Conservation (phyloP, 2,888 invertebrate species). For the Eucera pruinosa region DNA sequence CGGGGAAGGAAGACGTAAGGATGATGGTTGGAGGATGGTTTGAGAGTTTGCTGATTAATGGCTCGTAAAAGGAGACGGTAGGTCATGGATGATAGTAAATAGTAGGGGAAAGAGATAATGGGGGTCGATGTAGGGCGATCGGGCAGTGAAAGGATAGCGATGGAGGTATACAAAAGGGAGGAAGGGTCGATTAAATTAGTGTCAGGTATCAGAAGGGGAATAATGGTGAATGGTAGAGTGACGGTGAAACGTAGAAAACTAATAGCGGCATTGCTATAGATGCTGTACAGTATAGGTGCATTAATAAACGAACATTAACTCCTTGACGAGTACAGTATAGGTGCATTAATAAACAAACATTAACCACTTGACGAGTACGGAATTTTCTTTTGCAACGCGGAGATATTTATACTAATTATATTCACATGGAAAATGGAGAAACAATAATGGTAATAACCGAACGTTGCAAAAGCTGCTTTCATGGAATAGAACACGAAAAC, state of each 20-base stretch:
- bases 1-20: not conserved
- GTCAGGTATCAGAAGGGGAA: slow-evolving; percentile 12
- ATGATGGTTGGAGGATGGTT: slow-evolving; percentile 10
- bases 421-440: too few relatives aligned
- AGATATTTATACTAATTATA: too few relatives aligned
- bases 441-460: too few relatives aligned
- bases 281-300: too few relatives aligned
- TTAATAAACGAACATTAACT: too few relatives aligned
- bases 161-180: slow-evolving; percentile 12
- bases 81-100: slow-evolving; percentile 46
- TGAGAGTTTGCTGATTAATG: slow-evolving; percentile 39
- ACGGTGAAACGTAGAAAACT: not conserved
- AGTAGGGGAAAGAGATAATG: slow-evolving; percentile 30
- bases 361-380: too few relatives aligned
- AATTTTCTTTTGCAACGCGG: too few relatives aligned
- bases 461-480: too few relatives aligned
- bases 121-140: slow-evolving; percentile 24
- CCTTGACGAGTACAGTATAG: too few relatives aligned
- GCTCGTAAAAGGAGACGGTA: slow-evolving; percentile 29
- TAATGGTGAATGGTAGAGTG: slow-evolving; percentile 10
- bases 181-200: slow-evolving; percentile 40
- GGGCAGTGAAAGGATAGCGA: slow-evolving; percentile 28
- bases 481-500: too few relatives aligned
- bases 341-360: too few relatives aligned
- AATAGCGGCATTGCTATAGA: not conserved